Percentiles rank a stretch among this genome's conserved stretches.
These are phyloP conservation scores for Temnothorax rugatulus DNA, from an alignment of 2,888 invertebrate species.

Conservation along the genomic window DNA sequence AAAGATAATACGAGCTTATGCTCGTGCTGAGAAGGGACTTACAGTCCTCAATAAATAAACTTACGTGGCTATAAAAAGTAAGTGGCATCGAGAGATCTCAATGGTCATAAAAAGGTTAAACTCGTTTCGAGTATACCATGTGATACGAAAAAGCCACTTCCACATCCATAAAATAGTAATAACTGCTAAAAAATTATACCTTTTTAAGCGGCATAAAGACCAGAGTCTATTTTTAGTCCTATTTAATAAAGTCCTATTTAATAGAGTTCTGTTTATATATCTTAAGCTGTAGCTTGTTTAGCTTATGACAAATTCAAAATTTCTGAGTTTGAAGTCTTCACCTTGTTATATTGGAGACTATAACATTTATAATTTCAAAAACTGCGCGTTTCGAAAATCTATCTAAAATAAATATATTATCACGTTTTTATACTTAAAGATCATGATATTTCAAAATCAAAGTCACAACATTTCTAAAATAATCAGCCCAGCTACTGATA, in stretches of 20 bases:
- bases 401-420: background rate
- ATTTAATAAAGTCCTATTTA: background rate
- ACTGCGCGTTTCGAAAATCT: background rate
- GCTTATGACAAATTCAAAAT: background rate
- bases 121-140: background rate
- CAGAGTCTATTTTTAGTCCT: background rate
- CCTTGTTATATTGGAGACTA: background rate
- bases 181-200: background rate
- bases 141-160: background rate
- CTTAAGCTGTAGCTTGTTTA: background rate
- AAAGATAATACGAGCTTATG: constrained; percentile 16
- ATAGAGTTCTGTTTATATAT: background rate
- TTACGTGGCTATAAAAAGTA: constrained; percentile 29
- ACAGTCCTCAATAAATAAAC: constrained; percentile 8
- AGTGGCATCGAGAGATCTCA: background rate
- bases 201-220: background rate
- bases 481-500: background rate
- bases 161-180: constrained; percentile 2
- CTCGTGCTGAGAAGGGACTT: background rate
- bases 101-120: constrained; percentile 1
- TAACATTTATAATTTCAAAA: background rate
- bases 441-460: background rate
- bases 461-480: background rate
- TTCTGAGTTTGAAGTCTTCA: background rate
- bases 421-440: background rate